Conservation (phyloP, 2,797 vertebrate species). For the Sitta carolinensis region DNA sequence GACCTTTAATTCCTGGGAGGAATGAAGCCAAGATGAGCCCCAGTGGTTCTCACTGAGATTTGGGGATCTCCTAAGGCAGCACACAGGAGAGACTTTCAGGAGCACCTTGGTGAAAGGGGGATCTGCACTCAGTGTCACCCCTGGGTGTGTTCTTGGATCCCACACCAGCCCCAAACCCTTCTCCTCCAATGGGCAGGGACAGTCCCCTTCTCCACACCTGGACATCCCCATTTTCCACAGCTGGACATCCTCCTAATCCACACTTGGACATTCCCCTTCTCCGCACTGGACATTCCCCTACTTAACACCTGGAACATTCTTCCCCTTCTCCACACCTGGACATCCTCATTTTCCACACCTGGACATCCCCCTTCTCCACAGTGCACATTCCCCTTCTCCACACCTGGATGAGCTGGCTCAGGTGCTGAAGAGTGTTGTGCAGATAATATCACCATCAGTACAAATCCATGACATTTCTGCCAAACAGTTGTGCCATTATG, state of each 20-base stretch:
- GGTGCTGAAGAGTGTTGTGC: background rate
- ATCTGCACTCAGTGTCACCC: background rate
- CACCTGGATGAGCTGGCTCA: background rate
- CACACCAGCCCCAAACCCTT: background rate
- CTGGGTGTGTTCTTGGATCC: background rate
- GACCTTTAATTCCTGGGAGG: background rate
- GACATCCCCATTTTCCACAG: background rate
- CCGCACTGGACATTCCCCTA: background rate
- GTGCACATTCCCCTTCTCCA: background rate
- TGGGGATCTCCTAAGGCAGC: background rate
- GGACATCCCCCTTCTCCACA: background rate
- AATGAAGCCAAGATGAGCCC: background rate
- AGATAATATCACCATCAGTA: rapidly evolving
- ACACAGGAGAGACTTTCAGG: background rate
- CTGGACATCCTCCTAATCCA: no score
- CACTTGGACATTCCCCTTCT: no score
- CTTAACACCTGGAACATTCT: background rate
- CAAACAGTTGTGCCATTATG: background rate
- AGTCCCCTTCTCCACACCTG: background rate
- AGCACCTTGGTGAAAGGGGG: background rate
- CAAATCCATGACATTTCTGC: background rate
- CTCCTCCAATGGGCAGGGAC: background rate
- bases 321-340: no score
- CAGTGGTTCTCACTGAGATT: background rate
- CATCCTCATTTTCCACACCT: background rate